Evolutionary conservation across 2,888 invertebrate genomes (phyloP).

Genomic region (Phyllotreta striolata): DNA sequence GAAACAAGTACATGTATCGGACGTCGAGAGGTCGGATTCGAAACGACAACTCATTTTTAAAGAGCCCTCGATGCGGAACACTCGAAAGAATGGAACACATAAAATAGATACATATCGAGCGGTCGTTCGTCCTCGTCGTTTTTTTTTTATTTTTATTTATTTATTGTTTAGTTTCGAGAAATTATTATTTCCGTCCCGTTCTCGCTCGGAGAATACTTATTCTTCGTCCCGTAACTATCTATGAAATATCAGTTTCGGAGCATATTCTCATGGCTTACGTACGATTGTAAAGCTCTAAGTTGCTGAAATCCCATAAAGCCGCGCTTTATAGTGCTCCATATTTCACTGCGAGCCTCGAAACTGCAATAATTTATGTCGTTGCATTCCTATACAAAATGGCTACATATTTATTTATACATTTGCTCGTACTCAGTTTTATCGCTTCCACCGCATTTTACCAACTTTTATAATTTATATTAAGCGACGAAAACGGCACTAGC

Average conservation of each 20-base stretch:
- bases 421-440: constrained; percentile 8
- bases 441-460: not conserved
- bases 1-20: not conserved
- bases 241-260: constrained; percentile 19
- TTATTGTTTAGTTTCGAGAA: constrained; percentile 10
- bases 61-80: constrained; percentile 4
- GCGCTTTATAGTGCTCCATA: constrained; percentile 25
- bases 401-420: constrained; percentile 17
- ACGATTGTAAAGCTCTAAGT: constrained; percentile 22
- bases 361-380: constrained; percentile 20
- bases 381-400: constrained; percentile 11
- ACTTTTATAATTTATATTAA: constrained; percentile 1
- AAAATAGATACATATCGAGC: constrained; percentile 5
- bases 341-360: constrained; percentile 23
- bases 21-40: constrained; percentile 2
- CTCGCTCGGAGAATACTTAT: not conserved
- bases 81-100: constrained; percentile 1
- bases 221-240: constrained; percentile 16
- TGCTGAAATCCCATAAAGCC: constrained; percentile 25
- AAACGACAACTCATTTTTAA: constrained; percentile 12
- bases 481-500: too few relatives aligned
- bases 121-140: not conserved
- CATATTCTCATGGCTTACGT: constrained; percentile 23
- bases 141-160: not conserved
- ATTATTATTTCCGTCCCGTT: not conserved